These are phyloP conservation scores for Papilio aristodemus DNA, from an alignment of 1,140 invertebrate genomes.

Conservation along the genomic window DNA sequence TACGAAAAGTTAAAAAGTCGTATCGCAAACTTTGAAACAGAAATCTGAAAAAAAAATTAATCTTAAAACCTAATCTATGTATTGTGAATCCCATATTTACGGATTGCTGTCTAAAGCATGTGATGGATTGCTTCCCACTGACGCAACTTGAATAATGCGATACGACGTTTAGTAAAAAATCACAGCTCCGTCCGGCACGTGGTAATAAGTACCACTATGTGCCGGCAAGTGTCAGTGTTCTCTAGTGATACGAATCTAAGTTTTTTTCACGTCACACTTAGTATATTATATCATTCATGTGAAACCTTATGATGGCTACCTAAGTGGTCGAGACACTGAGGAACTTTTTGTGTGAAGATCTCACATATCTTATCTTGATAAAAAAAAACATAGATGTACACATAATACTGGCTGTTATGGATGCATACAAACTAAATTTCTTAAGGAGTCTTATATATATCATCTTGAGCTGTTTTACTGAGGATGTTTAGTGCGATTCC, in stretches of 20 bases:
- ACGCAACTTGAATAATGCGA: not conserved
- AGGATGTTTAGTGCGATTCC: too few species aligned
- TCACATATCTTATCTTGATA: not conserved
- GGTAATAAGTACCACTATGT: slow-evolving; percentile 23
- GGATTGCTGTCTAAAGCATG: not conserved
- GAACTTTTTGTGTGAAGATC: slow-evolving; percentile 16
- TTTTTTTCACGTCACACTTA: slow-evolving; percentile 5
- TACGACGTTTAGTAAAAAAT: slow-evolving; percentile 21
- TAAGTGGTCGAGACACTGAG: slow-evolving; percentile 15
- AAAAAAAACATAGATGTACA: too few species aligned
- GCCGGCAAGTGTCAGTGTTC: slow-evolving; percentile 8
- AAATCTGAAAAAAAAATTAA: not conserved
- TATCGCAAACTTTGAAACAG: too few species aligned
- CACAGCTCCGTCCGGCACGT: not conserved
- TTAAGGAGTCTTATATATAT: too few species aligned
- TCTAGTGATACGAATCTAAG: slow-evolving; percentile 3
- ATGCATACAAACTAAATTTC: too few species aligned
- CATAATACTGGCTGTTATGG: too few species aligned
- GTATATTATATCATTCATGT: not conserved
- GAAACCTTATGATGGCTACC: not conserved
- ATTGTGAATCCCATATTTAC: not conserved
- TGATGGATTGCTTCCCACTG: slow-evolving; percentile 23
- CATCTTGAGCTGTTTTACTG: too few species aligned
- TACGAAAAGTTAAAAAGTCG: too few species aligned
- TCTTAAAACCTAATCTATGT: slow-evolving; percentile 10